Conservation (phyloP, 2,888 invertebrate genomes). For the Calameuta idolon region DNA sequence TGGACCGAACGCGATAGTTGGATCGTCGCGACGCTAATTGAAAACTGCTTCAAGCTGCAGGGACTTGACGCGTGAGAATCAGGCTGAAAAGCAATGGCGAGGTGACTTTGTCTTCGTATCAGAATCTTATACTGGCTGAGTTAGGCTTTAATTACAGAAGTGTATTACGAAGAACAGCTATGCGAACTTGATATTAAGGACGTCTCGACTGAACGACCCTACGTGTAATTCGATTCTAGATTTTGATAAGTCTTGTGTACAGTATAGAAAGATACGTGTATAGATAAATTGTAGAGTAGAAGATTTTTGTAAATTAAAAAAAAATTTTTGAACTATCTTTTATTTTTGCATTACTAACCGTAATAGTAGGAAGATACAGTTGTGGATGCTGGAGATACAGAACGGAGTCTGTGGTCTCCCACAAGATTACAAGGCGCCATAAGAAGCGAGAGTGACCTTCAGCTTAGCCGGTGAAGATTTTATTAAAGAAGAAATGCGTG, state of each 20-base stretch:
- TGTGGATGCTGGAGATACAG: not conserved
- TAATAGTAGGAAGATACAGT: not conserved
- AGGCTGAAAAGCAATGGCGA: conserved; percentile 44
- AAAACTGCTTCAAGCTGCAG: not conserved
- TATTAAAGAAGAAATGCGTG: not conserved
- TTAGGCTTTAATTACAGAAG: conserved; percentile 4
- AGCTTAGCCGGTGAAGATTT: not conserved
- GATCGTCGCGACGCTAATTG: not conserved
- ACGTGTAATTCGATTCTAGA: not conserved
- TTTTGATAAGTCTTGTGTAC: not conserved
- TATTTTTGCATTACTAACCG: not conserved
- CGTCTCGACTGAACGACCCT: not conserved
- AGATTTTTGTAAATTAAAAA: no score
- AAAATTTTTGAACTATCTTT: not conserved
- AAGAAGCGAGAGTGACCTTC: not conserved
- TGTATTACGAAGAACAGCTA: not conserved
- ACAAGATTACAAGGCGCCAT: not conserved
- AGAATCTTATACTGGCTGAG: not conserved
- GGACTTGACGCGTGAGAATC: conserved; percentile 57
- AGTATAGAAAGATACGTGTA: not conserved
- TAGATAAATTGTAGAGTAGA: not conserved
- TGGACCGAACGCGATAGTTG: not conserved
- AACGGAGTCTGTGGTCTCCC: not conserved
- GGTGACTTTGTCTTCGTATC: not conserved
- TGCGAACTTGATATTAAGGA: conserved; percentile 7